phyloP scores from a whole-genome alignment of 2,113 vertebrate species.

The Edolisoma coerulescens region DNA sequence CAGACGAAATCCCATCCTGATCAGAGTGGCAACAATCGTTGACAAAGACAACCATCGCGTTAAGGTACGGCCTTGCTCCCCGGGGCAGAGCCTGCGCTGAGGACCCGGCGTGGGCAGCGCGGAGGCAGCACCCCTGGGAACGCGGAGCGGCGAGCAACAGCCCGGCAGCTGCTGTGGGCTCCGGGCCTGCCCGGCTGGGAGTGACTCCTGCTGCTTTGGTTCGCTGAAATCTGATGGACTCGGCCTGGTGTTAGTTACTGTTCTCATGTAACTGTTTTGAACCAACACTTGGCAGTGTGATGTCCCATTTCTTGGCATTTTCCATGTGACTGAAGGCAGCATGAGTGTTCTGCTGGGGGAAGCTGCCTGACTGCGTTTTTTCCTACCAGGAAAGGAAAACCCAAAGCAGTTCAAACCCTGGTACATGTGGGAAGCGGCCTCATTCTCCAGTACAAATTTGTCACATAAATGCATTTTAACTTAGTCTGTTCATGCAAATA shows the following conservation, averaged over 20 bases:
- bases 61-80: constrained; percentile 68
- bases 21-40: constrained; percentile 79
- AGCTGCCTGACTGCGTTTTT: not conserved
- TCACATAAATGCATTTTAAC: not conserved
- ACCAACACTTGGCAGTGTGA: not conserved
- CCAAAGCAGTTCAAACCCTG: not conserved
- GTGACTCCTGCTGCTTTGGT: not conserved
- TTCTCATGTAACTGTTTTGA: not conserved
- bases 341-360: not conserved
- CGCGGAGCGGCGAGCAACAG: not conserved
- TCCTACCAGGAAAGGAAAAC: not conserved
- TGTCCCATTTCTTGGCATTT: not conserved
- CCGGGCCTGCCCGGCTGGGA: not conserved
- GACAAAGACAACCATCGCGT: constrained; percentile 78
- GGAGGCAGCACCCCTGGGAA: not conserved
- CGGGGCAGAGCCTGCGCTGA: not conserved
- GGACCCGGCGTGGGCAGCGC: fast-evolving
- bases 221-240: not conserved
- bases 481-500: not conserved
- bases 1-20: constrained; percentile 81
- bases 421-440: not conserved
- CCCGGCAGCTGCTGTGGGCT: not conserved
- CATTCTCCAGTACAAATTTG: not conserved
- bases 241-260: not conserved
- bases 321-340: not conserved